Conservation (phyloP, 2,797 vertebrate species). For the Botia kubotai region DNA sequence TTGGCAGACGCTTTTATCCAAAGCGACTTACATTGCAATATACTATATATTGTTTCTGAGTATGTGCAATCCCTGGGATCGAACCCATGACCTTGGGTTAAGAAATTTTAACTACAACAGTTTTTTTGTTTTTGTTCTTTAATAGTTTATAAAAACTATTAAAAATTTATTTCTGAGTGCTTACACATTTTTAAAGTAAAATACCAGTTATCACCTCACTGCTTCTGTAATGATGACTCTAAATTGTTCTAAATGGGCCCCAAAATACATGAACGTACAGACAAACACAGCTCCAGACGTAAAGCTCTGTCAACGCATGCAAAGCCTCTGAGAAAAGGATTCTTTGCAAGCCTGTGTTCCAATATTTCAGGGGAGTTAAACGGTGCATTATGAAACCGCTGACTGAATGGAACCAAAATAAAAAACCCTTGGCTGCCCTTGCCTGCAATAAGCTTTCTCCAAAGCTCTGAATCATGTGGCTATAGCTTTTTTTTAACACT, state of each 20-base stretch:
- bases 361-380: slow-evolving; percentile 17
- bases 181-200: too few species aligned
- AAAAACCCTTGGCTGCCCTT: slow-evolving; percentile 7
- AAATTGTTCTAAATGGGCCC: slow-evolving; percentile 41
- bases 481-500: neutral
- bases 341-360: slow-evolving; percentile 20
- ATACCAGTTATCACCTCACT: neutral
- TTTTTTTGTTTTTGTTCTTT: too few species aligned
- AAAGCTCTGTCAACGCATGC: slow-evolving; percentile 1
- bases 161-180: too few species aligned
- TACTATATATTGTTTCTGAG: too few species aligned
- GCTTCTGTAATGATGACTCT: neutral
- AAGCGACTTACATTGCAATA: too few species aligned
- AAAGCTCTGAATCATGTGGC: neutral
- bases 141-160: too few species aligned
- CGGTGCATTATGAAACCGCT: slow-evolving; percentile 23
- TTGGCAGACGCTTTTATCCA: too few species aligned
- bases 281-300: neutral
- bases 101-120: neutral
- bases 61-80: too few species aligned
- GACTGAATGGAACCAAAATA: slow-evolving; percentile 27
- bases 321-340: slow-evolving; percentile 20
- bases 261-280: neutral
- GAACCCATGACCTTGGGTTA: too few species aligned
- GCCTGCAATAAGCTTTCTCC: slow-evolving; percentile 1